Base-by-base conservation (phyloP, 23 tunicate genomes). In the Aplidium turbinatum region DNA sequence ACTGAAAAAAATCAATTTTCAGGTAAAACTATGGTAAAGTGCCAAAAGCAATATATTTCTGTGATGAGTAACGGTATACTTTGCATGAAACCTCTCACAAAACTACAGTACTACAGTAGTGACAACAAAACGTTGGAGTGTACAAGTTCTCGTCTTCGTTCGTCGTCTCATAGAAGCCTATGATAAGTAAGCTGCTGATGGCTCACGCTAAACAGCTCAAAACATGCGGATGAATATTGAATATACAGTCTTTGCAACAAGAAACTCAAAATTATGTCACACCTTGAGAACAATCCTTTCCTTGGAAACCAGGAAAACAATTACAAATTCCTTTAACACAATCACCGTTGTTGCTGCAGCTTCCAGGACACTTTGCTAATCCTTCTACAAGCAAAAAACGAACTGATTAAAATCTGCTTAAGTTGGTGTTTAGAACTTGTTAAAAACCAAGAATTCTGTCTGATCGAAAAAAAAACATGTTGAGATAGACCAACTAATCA, bases 221-320 rank as follows among this genome's bases (percentile, higher is more conserved):
- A n/a, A n/a, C n/a, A n/a, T n/a, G n/a, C n/a, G n/a, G n/a, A n/a
- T n/a, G n/a, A n/a, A n/a, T n/a, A n/a, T n/a, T n/a, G n/a, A n/a
- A n/a, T n/a, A n/a, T n/a, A n/a, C n/a, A n/a, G n/a, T n/a, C n/a
- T n/a, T 21, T 13, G 20, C 20, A 57, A 21, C 23, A 30, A 23
- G 23, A 50, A n/a, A n/a, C n/a, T n/a, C n/a, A n/a, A n/a, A n/a
- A n/a, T n/a, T n/a, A n/a, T n/a, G n/a, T n/a, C n/a, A 13, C 35
- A 89, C 96, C 89, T 72, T 89, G 83, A 1, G 85, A 77, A 57
- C 97, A 91, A 33, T 84, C 91, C 24, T 38, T 79, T 54, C 97
- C 97, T 57, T 84, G 86, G 31, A 51, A 91, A 5, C 91, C 80
- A 35, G 84, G 78, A 36, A 80, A 91, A 57, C 97, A 91, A 16